Evolutionary conservation across 2,888 invertebrate genomes (phyloP).

Genomic region (Ectobius pallidus): DNA sequence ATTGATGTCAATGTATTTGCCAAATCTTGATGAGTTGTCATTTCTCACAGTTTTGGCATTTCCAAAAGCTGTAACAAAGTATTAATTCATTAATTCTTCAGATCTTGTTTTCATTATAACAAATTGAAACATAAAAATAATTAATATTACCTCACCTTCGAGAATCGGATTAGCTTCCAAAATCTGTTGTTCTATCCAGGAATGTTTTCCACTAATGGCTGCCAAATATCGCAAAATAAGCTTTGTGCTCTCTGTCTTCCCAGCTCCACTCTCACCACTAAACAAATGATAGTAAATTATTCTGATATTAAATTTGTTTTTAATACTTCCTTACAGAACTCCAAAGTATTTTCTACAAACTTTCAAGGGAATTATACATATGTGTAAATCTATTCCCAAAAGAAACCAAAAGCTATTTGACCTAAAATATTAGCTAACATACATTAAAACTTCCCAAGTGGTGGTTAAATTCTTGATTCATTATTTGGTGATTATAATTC

Average conservation of each 20-base stretch:
- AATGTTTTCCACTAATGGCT: constrained; percentile 92
- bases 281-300: background rate
- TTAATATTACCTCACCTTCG: constrained; percentile 65
- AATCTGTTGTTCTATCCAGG: constrained; percentile 97
- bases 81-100: background rate
- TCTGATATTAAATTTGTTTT: too few species aligned
- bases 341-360: too few species aligned
- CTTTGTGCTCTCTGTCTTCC: constrained; percentile 96
- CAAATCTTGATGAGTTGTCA: constrained; percentile 95
- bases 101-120: background rate
- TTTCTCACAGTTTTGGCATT: constrained; percentile 96
- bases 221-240: constrained; percentile 92
- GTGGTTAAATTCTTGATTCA: too few species aligned
- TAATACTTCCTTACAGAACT: too few species aligned
- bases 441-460: too few species aligned
- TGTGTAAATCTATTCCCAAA: too few species aligned
- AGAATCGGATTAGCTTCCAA: constrained; percentile 95
- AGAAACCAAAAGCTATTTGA: too few species aligned
- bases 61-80: constrained; percentile 78
- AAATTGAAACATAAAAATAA: too few species aligned
- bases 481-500: too few species aligned
- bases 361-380: too few species aligned
- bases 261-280: constrained; percentile 95
- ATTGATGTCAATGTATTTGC: constrained; percentile 92
- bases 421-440: too few species aligned